Percentiles rank a stretch among this genome's conserved stretches.
Conservation (phyloP, 2,888 invertebrate species). For the Nezara viridula region DNA sequence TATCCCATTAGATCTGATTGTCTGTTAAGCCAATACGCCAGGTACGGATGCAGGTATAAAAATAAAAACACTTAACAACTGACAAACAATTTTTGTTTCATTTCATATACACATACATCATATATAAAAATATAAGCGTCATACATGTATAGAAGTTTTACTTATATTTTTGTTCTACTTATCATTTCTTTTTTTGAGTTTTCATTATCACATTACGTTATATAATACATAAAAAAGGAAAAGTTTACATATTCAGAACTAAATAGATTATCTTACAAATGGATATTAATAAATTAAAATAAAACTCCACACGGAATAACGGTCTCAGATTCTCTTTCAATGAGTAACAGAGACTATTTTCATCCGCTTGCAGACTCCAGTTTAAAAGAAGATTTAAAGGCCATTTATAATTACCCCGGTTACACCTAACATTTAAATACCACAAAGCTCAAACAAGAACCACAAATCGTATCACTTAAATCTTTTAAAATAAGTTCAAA, state of each 20-base stretch:
- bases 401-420: neutral
- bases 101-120: no score
- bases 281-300: neutral
- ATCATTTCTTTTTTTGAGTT: neutral
- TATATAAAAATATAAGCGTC: no score
- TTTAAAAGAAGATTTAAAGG: conserved; percentile 25
- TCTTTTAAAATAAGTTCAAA: neutral
- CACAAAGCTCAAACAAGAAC: neutral
- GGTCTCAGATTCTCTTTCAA: neutral
- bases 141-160: no score
- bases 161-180: neutral
- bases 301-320: neutral
- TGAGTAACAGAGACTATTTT: neutral
- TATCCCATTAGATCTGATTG: no score
- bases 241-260: neutral
- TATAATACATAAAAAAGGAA: neutral
- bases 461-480: neutral
- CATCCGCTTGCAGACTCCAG: neutral
- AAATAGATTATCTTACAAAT: neutral
- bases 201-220: neutral
- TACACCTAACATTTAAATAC: neutral
- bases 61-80: no score
- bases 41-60: no score
- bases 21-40: no score
- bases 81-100: no score